Conservation (phyloP, 2,797 vertebrate species). For the Ctenopoma kingsleyae region DNA sequence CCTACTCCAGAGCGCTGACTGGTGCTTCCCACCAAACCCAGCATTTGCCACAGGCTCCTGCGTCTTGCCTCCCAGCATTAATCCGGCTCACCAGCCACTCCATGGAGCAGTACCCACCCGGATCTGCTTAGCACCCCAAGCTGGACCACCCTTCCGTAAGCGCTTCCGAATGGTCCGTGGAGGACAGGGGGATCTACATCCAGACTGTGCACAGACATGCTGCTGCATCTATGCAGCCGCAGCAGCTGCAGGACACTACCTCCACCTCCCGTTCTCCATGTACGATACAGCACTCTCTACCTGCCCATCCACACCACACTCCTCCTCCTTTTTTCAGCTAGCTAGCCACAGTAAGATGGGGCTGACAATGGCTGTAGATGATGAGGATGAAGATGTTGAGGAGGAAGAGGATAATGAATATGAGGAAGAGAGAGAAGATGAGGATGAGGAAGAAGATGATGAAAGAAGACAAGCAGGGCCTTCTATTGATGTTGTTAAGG, state of each 20-base stretch:
- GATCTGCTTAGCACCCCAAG: slow-evolving; percentile 71
- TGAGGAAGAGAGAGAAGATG: slow-evolving; percentile 33
- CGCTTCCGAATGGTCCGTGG: slow-evolving; percentile 88
- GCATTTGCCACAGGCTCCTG: slow-evolving; percentile 51
- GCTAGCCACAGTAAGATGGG: slow-evolving; percentile 72
- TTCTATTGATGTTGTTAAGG: slow-evolving; percentile 38
- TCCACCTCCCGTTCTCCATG: slow-evolving; percentile 91
- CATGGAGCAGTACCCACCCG: slow-evolving; percentile 66
- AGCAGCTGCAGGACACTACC: slow-evolving; percentile 85
- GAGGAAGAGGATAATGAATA: slow-evolving; percentile 37
- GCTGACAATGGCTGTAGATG: slow-evolving; percentile 52
- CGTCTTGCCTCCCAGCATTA: slow-evolving; percentile 47
- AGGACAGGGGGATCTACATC: slow-evolving; percentile 74
- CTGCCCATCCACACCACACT: slow-evolving; percentile 79
- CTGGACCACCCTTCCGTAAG: slow-evolving; percentile 90
- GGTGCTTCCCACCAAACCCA: slow-evolving; percentile 89
- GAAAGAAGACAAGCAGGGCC: slow-evolving; percentile 59
- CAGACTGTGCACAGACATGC: slow-evolving; percentile 90
- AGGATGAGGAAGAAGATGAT: slow-evolving; percentile 60
- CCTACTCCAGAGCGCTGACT: slow-evolving; percentile 92
- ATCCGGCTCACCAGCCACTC: slow-evolving; percentile 59
- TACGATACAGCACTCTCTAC: slow-evolving; percentile 83
- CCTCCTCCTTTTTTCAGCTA: slow-evolving; percentile 82
- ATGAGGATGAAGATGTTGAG: slow-evolving; percentile 66
- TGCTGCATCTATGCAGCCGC: slow-evolving; percentile 91